Evolutionary conservation across 1,140 invertebrate genomes (phyloP), one percentile per base, ranked within the genome.

Genomic region (Leptinotarsa undecemlineata): DNA sequence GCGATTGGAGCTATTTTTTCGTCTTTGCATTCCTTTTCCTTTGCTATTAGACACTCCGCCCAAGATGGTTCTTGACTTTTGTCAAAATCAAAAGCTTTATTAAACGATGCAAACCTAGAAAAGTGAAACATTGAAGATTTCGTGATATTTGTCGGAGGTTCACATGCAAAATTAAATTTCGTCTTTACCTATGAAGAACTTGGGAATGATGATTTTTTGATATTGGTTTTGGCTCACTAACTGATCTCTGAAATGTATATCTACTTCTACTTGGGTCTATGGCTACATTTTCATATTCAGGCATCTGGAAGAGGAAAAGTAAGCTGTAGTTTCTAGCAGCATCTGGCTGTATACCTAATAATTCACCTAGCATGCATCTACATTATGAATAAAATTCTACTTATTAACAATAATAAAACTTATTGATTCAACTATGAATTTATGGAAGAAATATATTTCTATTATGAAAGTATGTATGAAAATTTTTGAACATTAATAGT

Each of bases 1-100:
- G 90, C 90, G 70, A 91, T 91, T 23, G 90, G 90, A 51, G 90
- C 90, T 73, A 73, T 78, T 77, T 81, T 83, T 47, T 84, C 83
- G 62, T 83, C 81, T 67, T 77, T 77, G 13, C 17, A 23, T 15
- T 83, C 81, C 69, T 81, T 81, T 67, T 82, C 81, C 72, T 81
- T 79, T 14, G 72, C 63, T 33, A 75, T 62, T 6, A 79, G 57
- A 47, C 76, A 75, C 71, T 85, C 83, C 13, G 80, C 75, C 82
- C 81, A 81, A 6, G 78, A 79, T 11, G 79, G 71, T 42, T 82
- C 80, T 66, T 80, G 77, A 61, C 73, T 77, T 72, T 80, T 82
- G 48, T 85, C 83, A 64, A 82, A 83, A 76, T 85, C 84, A 76
- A 83, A 85, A 51, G 84, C 78, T 82, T 84, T 85, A 68, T 83